These are phyloP conservation scores for Nothoprocta perdicaria DNA, from an alignment of 2,113 vertebrate genomes.

Conservation along the genomic window DNA sequence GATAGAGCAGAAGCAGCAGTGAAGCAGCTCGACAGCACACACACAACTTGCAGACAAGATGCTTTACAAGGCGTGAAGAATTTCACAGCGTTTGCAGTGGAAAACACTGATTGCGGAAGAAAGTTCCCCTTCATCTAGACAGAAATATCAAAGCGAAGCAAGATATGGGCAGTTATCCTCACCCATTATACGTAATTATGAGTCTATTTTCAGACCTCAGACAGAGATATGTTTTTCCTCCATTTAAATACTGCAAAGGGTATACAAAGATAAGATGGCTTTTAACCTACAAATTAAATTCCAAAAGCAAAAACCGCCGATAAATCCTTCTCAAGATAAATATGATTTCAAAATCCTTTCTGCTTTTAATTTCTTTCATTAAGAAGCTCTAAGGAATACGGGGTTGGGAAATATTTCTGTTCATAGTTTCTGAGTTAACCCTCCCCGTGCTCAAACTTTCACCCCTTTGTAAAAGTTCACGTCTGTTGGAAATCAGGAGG, in stretches of 20 bases:
- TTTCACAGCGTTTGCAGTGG: background rate
- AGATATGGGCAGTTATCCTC: background rate
- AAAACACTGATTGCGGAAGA: background rate
- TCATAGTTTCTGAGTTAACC: slow-evolving; percentile 41
- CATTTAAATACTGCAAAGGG: background rate
- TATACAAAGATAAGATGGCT: background rate
- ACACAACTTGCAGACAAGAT: background rate
- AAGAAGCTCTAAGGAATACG: slow-evolving; percentile 9
- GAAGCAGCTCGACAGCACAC: background rate
- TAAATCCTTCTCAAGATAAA: slow-evolving; percentile 30
- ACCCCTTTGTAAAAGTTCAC: slow-evolving; percentile 35
- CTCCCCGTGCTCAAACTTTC: slow-evolving; percentile 15
- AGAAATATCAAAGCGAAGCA: background rate
- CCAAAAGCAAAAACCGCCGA: slow-evolving; percentile 4
- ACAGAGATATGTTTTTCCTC: background rate
- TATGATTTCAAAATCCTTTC: background rate
- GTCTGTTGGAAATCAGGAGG: slow-evolving; percentile 62
- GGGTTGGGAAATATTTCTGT: slow-evolving; percentile 24
- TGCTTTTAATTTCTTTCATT: slow-evolving; percentile 24
- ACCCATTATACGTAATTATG: background rate
- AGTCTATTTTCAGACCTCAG: background rate
- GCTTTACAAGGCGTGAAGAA: slow-evolving; percentile 10
- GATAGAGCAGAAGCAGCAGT: background rate
- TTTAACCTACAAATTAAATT: background rate
- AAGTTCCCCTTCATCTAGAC: background rate